Conservation (phyloP, 2,888 invertebrate species). For the Lycia hirtaria region DNA sequence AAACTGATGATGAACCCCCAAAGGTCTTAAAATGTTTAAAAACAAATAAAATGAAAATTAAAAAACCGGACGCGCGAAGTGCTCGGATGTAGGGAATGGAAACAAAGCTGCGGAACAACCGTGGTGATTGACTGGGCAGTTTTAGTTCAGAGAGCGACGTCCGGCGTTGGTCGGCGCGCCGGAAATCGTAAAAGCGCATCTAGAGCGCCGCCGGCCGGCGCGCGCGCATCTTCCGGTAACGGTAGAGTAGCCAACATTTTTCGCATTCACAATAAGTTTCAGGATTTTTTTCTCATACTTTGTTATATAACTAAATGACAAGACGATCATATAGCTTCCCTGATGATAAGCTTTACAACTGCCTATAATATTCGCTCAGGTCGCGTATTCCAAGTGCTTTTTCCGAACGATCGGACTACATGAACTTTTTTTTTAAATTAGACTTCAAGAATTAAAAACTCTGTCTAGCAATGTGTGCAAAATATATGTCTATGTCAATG, state of each 20-base stretch:
- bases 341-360: no score
- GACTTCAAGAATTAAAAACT: no score
- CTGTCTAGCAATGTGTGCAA: no score
- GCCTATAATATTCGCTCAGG: no score
- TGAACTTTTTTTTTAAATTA: no score
- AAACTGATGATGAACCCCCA: background rate
- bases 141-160: slow-evolving; percentile 55
- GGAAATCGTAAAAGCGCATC: slow-evolving; percentile 83
- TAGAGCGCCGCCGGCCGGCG: slow-evolving; percentile 65
- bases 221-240: slow-evolving; percentile 75
- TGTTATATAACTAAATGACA: no score
- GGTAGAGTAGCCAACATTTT: slow-evolving; percentile 20
- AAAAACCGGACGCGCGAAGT: slow-evolving; percentile 20
- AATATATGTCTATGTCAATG: no score
- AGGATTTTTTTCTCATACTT: background rate
- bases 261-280: background rate
- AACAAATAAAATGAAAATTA: background rate
- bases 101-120: slow-evolving; percentile 46
- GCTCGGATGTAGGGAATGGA: slow-evolving; percentile 36
- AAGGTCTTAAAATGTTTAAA: background rate
- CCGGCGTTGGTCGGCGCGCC: slow-evolving; percentile 64
- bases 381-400: no score
- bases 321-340: no score
- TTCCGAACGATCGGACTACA: no score
- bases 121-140: slow-evolving; percentile 56